Base-by-base conservation (phyloP, 2,888 invertebrate genomes). In the Sesamia inferens region DNA sequence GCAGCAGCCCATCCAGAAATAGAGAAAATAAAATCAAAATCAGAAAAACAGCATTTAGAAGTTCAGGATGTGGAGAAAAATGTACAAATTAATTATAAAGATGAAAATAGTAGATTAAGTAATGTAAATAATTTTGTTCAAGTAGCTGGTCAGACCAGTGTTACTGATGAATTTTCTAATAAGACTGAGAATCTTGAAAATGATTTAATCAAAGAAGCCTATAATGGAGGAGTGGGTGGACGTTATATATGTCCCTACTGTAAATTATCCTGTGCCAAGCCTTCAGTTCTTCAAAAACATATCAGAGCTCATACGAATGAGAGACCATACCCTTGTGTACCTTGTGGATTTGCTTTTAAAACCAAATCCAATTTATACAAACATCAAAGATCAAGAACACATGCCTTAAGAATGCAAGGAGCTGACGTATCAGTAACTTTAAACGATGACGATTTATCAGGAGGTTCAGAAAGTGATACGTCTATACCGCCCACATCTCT, bases 311-410 rank as follows among this genome's bases (percentile, higher is more conserved):
- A 99, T 94, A 99, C 99, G 63, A 98, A 99, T 92, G 99, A 99
- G 94, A 97, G 99, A 88, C 99, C 99, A 74, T 99, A 98, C 96
- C 99, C 99, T 47, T 99, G 99, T 95, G 96, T 97, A 88, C 97
- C 98, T 84, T 99, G 99, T 94, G 98, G 98, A 84, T 98, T 99
- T 94, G 98, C 98, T 88, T 99, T 99, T 96, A 99, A 99, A 95
- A 99, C 99, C 39, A 98, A 98, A 93, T 99, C 99, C 88, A 99
- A 99, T 94, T 97, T 99, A 85, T 99, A 98, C 93, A 99, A 99
- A 93, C 99, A 99, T 94, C 97, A 98, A 93, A 97, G 98, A 93
- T 98, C 98, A 65, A 96, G 98, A 86, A 97, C 98, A 61, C 98
- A 98, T 89, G 97, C 97, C 68, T 95, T 97, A 83, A 97, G 97